Base-by-base conservation (phyloP, 2,113 vertebrate species). In the Eurypyga helias region DNA sequence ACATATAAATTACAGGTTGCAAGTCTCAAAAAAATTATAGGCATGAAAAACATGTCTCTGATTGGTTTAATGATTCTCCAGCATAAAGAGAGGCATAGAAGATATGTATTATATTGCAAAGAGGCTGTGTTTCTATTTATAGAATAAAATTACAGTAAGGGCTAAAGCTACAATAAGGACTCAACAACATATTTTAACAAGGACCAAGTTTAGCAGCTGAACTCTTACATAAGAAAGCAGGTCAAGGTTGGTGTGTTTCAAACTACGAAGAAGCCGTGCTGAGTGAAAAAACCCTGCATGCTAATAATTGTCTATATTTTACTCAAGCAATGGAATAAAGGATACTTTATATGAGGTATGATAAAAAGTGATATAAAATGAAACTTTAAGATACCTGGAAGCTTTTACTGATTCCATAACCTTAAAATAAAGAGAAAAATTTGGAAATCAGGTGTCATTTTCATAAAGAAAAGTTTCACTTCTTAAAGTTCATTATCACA, bases 21-120 rank as follows among this genome's bases (percentile, higher is more conserved):
- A 58, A 78, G 57, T 82, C 75, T 82, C 80, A 70, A 64, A 84
- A 75, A 91, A 95, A 92, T 88, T 92, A 71, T 10, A 87, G 67
- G 61, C 77, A 55, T 17, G 43, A 60, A 83, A 79, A 94, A 87
- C 78, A 69, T 65, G 80, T 33, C 79, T 96, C 75, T 93, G 90
- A 93, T 81, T 87, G 77, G 38, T 72, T 93, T 93, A 93, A 95
- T 93, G 69, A 81, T 87, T 93, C 66, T 93, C 51, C 41, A 62
- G 73, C 65, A 38, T 28, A 84, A 43, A n/a, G 13, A 61, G 34
- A 87, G 13, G n/a, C 75, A 72, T 54, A 54, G 71, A 84, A 83
- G 65, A 79, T 43, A 46, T 16, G 54, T 25, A 87, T 75, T 89
- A 45, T 45, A 78, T 25, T 75, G 46, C 76, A 81, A 78, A 87